These are phyloP conservation scores for Enchytraeus crypticus DNA, from an alignment of 2,888 invertebrate genomes.

Conservation along the genomic window DNA sequence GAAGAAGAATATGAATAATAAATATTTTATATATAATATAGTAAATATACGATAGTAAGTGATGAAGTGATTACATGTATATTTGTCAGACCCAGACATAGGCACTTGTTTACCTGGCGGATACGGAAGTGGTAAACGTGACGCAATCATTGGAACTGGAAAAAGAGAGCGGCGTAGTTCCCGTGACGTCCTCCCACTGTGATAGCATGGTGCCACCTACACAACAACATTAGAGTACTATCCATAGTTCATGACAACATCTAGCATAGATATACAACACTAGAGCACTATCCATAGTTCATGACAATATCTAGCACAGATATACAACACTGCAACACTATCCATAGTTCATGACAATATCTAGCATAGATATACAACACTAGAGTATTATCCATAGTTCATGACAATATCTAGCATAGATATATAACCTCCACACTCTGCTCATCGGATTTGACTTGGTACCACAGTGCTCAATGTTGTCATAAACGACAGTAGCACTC, in stretches of 20 bases:
- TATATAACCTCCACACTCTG: too few relatives aligned
- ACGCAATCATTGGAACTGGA: conserved; percentile 99
- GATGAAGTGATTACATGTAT: too few relatives aligned
- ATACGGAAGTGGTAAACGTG: conserved; percentile 97
- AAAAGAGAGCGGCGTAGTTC: conserved; percentile 93
- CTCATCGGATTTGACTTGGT: too few relatives aligned
- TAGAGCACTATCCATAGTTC: background rate
- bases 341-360: background rate
- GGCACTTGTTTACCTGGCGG: conserved; percentile 61
- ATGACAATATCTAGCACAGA: background rate
- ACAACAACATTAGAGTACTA: background rate
- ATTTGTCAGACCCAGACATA: background rate
- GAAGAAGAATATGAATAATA: too few relatives aligned
- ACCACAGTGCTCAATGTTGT: too few relatives aligned
- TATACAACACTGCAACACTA: background rate
- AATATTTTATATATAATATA: too few relatives aligned
- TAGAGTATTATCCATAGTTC: background rate
- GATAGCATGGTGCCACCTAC: conserved; percentile 93
- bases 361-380: background rate
- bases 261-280: background rate
- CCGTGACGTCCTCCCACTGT: conserved; percentile 99
- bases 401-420: too few relatives aligned
- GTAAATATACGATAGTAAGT: too few relatives aligned
- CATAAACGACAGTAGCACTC: too few relatives aligned
- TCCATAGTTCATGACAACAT: background rate